Evolutionary conservation across 1,140 invertebrate species (phyloP).

Genomic region (Lineus longissimus): DNA sequence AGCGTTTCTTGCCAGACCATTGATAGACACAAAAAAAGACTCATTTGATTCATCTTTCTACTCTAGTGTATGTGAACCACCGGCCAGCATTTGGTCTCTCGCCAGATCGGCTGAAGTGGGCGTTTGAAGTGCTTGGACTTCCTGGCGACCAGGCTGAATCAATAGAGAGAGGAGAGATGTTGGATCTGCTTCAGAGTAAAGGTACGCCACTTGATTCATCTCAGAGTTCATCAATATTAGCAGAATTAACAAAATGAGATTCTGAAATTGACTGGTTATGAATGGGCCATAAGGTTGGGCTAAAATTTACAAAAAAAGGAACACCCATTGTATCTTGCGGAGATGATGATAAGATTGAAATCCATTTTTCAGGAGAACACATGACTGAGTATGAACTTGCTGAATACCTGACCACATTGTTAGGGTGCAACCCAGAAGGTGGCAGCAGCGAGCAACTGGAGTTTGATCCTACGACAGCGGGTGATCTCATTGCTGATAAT

Average conservation of each 20-base stretch:
- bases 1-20: no score
- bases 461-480: constrained; percentile 36
- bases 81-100: constrained; percentile 59
- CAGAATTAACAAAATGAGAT: constrained; percentile 6
- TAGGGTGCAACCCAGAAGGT: constrained; percentile 49
- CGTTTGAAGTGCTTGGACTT: constrained; percentile 46
- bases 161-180: constrained; percentile 43
- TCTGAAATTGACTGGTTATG: no score
- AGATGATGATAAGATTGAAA: no score
- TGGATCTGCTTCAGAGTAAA: constrained; percentile 48
- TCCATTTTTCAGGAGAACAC: constrained; percentile 47
- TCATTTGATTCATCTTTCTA: background rate
- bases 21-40: no score
- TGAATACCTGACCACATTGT: constrained; percentile 49
- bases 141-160: constrained; percentile 24
- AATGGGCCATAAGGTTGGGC: background rate
- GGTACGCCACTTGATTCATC: no score
- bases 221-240: constrained; percentile 5
- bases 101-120: constrained; percentile 40
- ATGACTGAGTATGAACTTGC: constrained; percentile 54
- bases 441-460: constrained; percentile 47
- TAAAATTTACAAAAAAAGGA: background rate
- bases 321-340: no score
- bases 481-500: constrained; percentile 43
- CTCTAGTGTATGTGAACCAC: constrained; percentile 66